These are phyloP conservation scores for Oxyteleia sp. DNA, from an alignment of 2,888 invertebrate species.

Conservation along the genomic window DNA sequence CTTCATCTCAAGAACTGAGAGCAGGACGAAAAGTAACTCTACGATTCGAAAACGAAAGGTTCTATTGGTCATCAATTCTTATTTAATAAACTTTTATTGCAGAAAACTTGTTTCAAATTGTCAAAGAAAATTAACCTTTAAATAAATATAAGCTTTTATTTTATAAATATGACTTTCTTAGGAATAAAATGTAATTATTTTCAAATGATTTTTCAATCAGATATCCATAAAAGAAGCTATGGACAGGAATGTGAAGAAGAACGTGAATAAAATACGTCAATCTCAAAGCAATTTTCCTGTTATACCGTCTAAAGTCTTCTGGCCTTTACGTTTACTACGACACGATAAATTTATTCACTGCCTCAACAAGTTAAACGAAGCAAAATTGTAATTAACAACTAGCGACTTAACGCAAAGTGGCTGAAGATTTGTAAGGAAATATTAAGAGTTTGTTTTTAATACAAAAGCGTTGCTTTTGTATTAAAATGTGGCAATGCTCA, in stretches of 20 bases:
- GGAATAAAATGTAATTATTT: no score
- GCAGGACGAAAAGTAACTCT: conserved; percentile 5
- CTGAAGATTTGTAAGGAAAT: conserved; percentile 1
- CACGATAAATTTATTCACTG: conserved; percentile 74
- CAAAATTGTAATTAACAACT: no score
- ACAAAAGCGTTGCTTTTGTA: conserved; percentile 20
- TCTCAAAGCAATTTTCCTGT: conserved; percentile 16
- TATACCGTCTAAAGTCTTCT: conserved; percentile 74
- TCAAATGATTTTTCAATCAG: not conserved
- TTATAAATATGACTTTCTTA: no score
- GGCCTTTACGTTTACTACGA: conserved; percentile 67
- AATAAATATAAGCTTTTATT: no score
- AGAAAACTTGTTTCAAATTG: no score
- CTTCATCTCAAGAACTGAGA: conserved; percentile 1
- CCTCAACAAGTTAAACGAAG: conserved; percentile 67
- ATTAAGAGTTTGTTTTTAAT: conserved; percentile 24
- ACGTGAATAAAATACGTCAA: conserved; percentile 24
- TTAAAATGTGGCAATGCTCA: conserved; percentile 71
- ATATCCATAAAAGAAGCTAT: conserved; percentile 11
- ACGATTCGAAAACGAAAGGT: conserved; percentile 27
- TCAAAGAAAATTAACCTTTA: no score
- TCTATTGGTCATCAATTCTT: no score
- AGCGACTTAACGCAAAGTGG: no score
- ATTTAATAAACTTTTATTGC: no score
- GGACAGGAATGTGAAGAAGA: conserved; percentile 22